Conservation (phyloP, 2,113 vertebrate genomes). For the Cyphomyrus plagiostoma region DNA sequence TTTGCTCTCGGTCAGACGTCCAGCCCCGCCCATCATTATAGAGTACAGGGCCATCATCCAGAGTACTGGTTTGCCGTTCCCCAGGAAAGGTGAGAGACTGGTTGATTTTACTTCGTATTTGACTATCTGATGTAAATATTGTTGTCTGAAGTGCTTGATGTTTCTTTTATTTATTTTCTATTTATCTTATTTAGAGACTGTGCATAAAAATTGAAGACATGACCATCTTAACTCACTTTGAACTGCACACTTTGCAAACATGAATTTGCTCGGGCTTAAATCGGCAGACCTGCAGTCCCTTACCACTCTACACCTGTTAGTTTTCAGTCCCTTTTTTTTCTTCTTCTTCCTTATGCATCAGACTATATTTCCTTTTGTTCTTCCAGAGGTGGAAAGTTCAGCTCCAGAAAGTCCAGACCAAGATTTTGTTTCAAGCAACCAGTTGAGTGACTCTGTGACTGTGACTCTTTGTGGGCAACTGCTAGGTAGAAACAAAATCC, state of each 20-base stretch:
- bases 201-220: not conserved
- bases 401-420: no score
- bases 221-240: not conserved
- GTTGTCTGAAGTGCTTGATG: not conserved
- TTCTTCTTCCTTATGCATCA: not conserved
- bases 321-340: not conserved
- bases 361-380: not conserved
- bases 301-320: not conserved
- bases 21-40: constrained; percentile 69
- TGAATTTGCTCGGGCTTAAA: not conserved
- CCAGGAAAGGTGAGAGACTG: constrained; percentile 74
- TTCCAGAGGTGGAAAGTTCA: no score
- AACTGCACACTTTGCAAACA: not conserved
- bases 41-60: constrained; percentile 70
- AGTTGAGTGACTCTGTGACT: no score
- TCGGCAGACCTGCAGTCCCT: not conserved
- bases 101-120: not conserved
- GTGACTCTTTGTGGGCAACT: no score
- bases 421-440: no score
- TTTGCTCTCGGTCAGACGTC: constrained; percentile 68
- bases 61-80: constrained; percentile 99
- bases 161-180: not conserved
- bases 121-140: not conserved
- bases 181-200: not conserved
- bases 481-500: no score